Percentiles rank a stretch among this genome's conserved stretches.
These are phyloP conservation scores for Gymnorhina tibicen DNA, from an alignment of 2,113 vertebrate genomes.

Conservation along the genomic window DNA sequence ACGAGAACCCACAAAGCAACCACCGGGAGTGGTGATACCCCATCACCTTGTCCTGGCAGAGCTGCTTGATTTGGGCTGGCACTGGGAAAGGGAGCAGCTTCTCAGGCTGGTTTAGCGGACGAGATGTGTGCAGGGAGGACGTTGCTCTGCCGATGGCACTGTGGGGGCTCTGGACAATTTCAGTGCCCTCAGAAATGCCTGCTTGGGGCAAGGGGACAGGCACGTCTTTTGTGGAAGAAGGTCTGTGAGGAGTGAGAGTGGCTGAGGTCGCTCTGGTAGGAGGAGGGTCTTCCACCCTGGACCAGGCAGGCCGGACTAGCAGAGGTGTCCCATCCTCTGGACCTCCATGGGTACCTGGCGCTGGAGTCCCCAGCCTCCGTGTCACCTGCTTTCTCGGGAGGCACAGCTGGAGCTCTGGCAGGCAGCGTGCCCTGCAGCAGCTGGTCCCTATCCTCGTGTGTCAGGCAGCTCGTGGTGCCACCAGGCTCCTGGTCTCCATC, in stretches of 20 bases:
- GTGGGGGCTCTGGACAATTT: neutral
- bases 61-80: neutral
- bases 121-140: rapidly evolving
- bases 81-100: neutral
- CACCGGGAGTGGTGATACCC: rapidly evolving
- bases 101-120: neutral
- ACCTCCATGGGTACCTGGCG: rapidly evolving
- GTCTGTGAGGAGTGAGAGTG: neutral
- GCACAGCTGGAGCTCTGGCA: neutral
- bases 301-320: neutral
- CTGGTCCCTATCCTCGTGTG: neutral
- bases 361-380: neutral
- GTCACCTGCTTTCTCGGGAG: neutral
- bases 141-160: neutral
- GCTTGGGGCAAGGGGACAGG: neutral
- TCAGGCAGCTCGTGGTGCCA: neutral
- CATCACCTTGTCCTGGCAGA: neutral
- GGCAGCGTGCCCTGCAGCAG: neutral
- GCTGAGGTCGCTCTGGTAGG: neutral
- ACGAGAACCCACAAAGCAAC: neutral
- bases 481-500: neutral
- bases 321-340: neutral
- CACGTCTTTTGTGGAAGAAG: neutral
- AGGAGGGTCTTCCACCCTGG: neutral
- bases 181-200: neutral